Percentiles rank a stretch among this genome's conserved stretches.
Conservation (phyloP, 2,797 vertebrate genomes). For the Notolepis coatsorum region DNA sequence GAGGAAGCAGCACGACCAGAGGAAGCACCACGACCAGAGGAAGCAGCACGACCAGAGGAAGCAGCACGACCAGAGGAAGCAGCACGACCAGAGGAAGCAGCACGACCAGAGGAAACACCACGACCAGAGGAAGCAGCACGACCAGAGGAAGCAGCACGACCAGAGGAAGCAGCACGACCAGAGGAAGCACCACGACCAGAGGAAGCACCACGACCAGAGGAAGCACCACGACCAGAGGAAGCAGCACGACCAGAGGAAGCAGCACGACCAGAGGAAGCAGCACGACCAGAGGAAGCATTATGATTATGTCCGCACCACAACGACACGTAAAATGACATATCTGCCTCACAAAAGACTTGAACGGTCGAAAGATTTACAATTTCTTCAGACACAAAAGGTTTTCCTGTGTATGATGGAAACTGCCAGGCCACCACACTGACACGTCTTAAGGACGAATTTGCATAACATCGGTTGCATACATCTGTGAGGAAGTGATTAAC, state of each 20-base stretch:
- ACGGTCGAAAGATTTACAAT: constrained; percentile 53
- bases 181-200: constrained; percentile 57
- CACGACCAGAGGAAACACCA: constrained; percentile 53
- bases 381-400: constrained; percentile 44
- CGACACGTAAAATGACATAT: constrained; percentile 49
- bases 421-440: not conserved
- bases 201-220: constrained; percentile 43
- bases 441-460: constrained; percentile 20
- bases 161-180: constrained; percentile 54
- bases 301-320: no score
- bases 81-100: constrained; percentile 50
- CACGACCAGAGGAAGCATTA: constrained; percentile 54
- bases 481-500: constrained; percentile 16
- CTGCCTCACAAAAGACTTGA: constrained; percentile 55
- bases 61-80: constrained; percentile 59
- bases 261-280: constrained; percentile 50
- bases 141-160: no score
- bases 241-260: constrained; percentile 59
- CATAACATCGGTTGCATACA: constrained; percentile 31
- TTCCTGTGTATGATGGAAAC: constrained; percentile 27
- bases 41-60: constrained; percentile 54
- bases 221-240: constrained; percentile 54
- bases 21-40: constrained; percentile 43
- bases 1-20: constrained; percentile 57
- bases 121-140: constrained; percentile 59